phyloP scores from a whole-genome alignment of 2,888 invertebrate species.

The Drosophila pseudotalamancana region DNA sequence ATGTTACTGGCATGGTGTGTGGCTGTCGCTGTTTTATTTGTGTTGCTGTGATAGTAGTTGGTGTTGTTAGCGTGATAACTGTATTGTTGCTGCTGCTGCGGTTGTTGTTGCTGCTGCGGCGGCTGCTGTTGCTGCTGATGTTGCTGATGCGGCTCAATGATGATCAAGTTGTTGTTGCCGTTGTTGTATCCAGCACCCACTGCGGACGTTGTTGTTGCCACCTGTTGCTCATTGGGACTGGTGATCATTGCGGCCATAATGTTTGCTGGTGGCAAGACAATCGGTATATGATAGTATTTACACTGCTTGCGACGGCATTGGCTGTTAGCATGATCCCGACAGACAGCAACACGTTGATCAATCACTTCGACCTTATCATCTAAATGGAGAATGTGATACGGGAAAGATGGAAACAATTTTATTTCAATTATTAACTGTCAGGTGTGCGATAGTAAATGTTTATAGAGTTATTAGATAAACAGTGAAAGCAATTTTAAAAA shows the following conservation, averaged over 20 bases:
- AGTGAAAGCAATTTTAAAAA: slow-evolving; percentile 72
- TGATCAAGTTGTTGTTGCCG: slow-evolving; percentile 78
- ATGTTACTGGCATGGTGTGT: slow-evolving; percentile 59
- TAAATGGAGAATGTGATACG: slow-evolving; percentile 85
- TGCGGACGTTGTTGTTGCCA: slow-evolving; percentile 44
- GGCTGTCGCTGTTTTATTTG: slow-evolving; percentile 42
- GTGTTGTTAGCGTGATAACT: slow-evolving; percentile 55
- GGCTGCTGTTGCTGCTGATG: slow-evolving; percentile 69
- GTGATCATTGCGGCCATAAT: slow-evolving; percentile 88
- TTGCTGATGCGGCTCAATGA: slow-evolving; percentile 80
- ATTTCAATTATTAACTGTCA: too few relatives aligned
- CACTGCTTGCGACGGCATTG: slow-evolving; percentile 96
- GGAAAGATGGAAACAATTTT: too few relatives aligned
- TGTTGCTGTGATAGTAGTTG: slow-evolving; percentile 45
- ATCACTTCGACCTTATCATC: slow-evolving; percentile 97
- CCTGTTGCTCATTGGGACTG: slow-evolving; percentile 72
- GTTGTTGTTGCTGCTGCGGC: slow-evolving; percentile 72
- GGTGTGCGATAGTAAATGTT: slow-evolving; percentile 21
- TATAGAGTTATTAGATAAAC: slow-evolving; percentile 45
- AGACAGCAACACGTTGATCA: slow-evolving; percentile 97
- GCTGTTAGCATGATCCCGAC: slow-evolving; percentile 97
- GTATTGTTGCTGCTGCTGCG: slow-evolving; percentile 63
- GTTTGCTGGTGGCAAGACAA: slow-evolving; percentile 93
- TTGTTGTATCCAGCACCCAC: slow-evolving; percentile 81
- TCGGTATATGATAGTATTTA: slow-evolving; percentile 99